These are phyloP conservation scores for Hypselothyrea guttata DNA, from an alignment of 2,888 invertebrate species.

Conservation along the genomic window DNA sequence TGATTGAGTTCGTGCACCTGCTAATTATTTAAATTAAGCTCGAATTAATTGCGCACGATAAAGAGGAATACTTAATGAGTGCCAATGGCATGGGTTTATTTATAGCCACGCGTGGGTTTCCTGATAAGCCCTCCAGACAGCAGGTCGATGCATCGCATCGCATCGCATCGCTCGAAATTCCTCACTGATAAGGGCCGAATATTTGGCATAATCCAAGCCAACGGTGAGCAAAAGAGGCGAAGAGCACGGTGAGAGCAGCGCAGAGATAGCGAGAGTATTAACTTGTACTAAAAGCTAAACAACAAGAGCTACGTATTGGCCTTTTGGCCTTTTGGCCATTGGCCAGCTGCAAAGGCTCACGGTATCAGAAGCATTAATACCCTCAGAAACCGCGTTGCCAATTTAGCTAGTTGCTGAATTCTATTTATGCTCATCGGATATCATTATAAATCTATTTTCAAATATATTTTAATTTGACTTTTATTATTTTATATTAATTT, in stretches of 20 bases:
- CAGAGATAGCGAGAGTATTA: not conserved
- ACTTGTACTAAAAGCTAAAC: constrained; percentile 26
- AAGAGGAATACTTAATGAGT: constrained; percentile 14
- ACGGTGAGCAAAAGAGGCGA: not conserved
- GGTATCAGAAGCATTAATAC: not conserved
- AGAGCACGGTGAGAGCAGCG: not conserved
- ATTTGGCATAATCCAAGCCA: too few relatives aligned
- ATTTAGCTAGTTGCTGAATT: too few relatives aligned
- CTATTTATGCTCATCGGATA: too few relatives aligned
- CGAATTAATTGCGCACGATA: constrained; percentile 11
- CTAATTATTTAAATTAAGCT: constrained; percentile 16
- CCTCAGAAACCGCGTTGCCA: too few relatives aligned
- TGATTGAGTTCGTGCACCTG: constrained; percentile 1
- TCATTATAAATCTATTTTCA: too few relatives aligned
- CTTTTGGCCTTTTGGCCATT: constrained; percentile 36
- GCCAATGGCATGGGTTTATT: constrained; percentile 18
- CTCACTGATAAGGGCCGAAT: not conserved
- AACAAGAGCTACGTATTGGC: constrained; percentile 2
- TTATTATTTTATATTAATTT: too few relatives aligned
- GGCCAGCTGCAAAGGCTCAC: constrained; percentile 43
- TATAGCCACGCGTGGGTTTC: constrained; percentile 8
- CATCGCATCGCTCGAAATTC: not conserved
- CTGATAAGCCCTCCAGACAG: not conserved
- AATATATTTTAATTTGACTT: too few relatives aligned
- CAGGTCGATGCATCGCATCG: not conserved